phyloP scores from a whole-genome alignment of 2,797 vertebrate species.

The Sphenopsis melanotis region DNA sequence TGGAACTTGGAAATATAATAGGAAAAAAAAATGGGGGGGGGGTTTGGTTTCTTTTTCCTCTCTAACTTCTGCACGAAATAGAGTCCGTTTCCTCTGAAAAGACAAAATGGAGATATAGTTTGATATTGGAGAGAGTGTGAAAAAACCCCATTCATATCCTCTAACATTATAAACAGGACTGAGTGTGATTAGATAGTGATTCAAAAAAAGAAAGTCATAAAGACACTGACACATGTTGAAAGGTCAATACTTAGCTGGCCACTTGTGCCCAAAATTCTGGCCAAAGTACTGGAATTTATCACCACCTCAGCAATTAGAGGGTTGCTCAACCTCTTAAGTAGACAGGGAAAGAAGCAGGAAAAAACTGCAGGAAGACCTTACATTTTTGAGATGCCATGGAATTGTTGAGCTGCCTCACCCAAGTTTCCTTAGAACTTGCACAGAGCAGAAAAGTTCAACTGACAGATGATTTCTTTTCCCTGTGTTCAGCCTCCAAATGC shows the following conservation, averaged over 20 bases:
- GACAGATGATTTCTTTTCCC: neutral
- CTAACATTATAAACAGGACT: neutral
- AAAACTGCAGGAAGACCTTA: constrained; percentile 45
- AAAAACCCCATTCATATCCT: neutral
- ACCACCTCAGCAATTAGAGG: neutral
- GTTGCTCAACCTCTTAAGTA: neutral
- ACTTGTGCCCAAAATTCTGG: neutral
- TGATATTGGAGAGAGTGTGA: neutral
- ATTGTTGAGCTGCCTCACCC: neutral
- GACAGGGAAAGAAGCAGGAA: constrained; percentile 30
- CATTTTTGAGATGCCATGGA: constrained; percentile 12
- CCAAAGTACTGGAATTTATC: neutral
- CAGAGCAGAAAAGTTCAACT: constrained; percentile 4
- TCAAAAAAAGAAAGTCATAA: neutral
- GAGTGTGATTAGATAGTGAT: neutral
- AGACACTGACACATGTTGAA: neutral
- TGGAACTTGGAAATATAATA: neutral
- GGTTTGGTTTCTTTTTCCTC: fast-evolving
- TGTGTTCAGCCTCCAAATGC: neutral
- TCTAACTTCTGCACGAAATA: neutral
- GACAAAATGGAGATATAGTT: neutral
- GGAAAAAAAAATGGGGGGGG: neutral
- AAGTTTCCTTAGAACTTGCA: constrained; percentile 12
- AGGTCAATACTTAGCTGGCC: neutral
- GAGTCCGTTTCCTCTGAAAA: neutral